Conservation (phyloP, 2,888 invertebrate species). For the Neria commutata region DNA sequence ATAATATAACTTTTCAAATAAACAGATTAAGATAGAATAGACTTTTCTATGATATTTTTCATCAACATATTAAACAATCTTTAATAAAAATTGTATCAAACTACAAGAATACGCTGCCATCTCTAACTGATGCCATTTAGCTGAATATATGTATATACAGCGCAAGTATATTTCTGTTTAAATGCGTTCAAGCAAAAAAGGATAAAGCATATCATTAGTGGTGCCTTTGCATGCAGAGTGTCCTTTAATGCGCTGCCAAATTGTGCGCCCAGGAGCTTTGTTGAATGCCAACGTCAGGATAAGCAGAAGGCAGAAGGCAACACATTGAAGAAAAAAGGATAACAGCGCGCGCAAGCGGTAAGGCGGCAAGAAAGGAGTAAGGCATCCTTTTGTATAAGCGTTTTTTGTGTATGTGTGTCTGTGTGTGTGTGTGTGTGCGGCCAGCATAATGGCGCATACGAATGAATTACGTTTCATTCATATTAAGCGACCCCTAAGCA, state of each 20-base stretch:
- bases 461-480: conserved; percentile 3
- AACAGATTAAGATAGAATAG: too few species aligned
- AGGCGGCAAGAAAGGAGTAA: too few species aligned
- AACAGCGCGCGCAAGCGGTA: too few species aligned
- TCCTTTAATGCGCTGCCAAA: not conserved
- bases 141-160: not conserved
- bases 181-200: not conserved
- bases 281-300: not conserved
- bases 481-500: not conserved
- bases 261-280: too few species aligned
- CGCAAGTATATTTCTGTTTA: not conserved
- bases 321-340: not conserved
- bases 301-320: not conserved
- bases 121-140: too few species aligned
- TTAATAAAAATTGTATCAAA: too few species aligned
- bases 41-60: too few species aligned
- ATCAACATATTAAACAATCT: too few species aligned
- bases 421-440: too few species aligned
- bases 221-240: not conserved
- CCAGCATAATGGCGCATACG: not conserved
- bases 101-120: too few species aligned
- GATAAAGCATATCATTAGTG: conserved; percentile 3
- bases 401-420: too few species aligned
- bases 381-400: conserved; percentile 2
- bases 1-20: too few species aligned